Evolutionary conservation across 1,140 invertebrate species (phyloP).

Genomic region (Philotrypesis tridentata): DNA sequence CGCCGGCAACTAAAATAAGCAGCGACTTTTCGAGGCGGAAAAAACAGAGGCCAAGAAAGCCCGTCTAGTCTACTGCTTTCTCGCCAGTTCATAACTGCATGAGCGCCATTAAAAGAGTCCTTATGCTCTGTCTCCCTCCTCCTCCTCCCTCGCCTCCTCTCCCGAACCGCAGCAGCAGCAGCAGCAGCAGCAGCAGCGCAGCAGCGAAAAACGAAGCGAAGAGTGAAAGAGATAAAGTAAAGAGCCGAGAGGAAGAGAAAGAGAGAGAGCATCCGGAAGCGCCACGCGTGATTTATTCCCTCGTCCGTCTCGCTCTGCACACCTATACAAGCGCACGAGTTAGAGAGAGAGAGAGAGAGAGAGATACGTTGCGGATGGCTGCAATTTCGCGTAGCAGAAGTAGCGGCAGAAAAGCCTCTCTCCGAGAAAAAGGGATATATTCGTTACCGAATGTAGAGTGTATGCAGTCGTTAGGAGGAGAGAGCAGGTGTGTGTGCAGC

Average conservation of each 20-base stretch:
- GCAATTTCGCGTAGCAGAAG: constrained; percentile 2
- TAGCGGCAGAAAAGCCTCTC: neutral
- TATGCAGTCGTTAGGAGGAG: constrained; percentile 7
- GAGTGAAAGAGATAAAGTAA: constrained; percentile 21
- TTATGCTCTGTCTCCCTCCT: too few relatives aligned
- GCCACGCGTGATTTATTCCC: constrained; percentile 51
- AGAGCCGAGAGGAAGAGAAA: constrained; percentile 10
- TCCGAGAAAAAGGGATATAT: constrained; percentile 6
- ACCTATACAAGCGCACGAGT: neutral
- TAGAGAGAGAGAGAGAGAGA: neutral
- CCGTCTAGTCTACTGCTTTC: neutral
- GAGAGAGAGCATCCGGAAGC: constrained; percentile 40
- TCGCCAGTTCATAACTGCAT: neutral
- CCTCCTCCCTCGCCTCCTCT: too few relatives aligned
- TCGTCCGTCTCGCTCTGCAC: constrained; percentile 43
- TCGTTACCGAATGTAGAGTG: neutral
- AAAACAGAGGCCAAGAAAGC: neutral
- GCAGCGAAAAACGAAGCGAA: constrained; percentile 31
- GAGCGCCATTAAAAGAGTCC: neutral
- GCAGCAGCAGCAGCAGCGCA: constrained; percentile 31
- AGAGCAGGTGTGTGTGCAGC: constrained; percentile 37
- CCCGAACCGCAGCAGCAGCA: constrained; percentile 18
- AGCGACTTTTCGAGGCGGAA: neutral
- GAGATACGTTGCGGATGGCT: neutral
- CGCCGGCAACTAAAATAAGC: neutral